A percentile compares a stretch with the other conserved stretches of the same genome.
Evolutionary conservation across 1,140 invertebrate genomes (phyloP).

Genomic region (Cheumatopsyche charites): DNA sequence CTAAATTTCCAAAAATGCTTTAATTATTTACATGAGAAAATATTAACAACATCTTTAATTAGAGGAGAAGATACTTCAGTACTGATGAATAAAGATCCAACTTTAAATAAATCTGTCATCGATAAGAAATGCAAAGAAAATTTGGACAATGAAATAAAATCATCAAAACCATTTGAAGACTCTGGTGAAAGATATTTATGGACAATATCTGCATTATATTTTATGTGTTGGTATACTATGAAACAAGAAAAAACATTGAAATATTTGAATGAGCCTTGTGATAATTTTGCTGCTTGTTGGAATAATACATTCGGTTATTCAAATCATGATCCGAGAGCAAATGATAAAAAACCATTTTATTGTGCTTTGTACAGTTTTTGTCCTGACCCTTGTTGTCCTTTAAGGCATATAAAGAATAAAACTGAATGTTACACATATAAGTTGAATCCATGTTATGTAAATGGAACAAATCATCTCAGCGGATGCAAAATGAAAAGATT

Average conservation of each 20-base stretch:
- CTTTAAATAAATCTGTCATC: constrained; percentile 50
- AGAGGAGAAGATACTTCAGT: constrained; percentile 61
- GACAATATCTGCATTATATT: constrained; percentile 67
- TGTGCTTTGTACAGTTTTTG: constrained; percentile 71
- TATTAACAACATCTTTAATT: constrained; percentile 53
- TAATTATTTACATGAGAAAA: constrained; percentile 60
- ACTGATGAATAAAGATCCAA: constrained; percentile 56
- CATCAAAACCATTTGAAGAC: constrained; percentile 63
- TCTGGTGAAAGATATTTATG: constrained; percentile 65
- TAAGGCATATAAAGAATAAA: constrained; percentile 56
- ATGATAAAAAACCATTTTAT: constrained; percentile 62
- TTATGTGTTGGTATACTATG: constrained; percentile 71
- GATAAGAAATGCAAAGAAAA: constrained; percentile 60
- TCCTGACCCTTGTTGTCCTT: constrained; percentile 68
- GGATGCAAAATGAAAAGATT: constrained; percentile 58
- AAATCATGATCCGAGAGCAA: constrained; percentile 61
- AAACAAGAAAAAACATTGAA: constrained; percentile 58
- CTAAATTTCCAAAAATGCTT: constrained; percentile 62
- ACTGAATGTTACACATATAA: constrained; percentile 54
- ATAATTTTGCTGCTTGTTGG: constrained; percentile 67
- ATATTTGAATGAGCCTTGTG: constrained; percentile 63
- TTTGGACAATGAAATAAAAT: constrained; percentile 55
- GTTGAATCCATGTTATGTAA: constrained; percentile 58
- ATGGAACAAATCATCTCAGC: constrained; percentile 46
- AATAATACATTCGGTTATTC: constrained; percentile 51